A percentile compares a stretch with the other conserved stretches of the same genome.
Evolutionary conservation across 92 coral and sea anemone genomes (phyloP).

Genomic region (Metridium senile): DNA sequence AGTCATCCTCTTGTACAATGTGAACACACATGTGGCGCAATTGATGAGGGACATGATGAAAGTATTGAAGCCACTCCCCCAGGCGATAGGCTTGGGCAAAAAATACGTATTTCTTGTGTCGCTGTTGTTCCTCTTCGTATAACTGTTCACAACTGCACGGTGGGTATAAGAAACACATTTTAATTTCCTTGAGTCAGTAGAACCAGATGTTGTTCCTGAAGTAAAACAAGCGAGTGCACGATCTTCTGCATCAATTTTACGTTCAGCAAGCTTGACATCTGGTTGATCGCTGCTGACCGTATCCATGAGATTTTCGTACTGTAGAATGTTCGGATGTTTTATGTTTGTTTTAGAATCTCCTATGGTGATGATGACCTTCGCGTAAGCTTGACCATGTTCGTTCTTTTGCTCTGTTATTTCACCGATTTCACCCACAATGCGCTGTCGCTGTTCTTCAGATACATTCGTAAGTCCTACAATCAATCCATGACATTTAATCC

Average conservation of each 20-base stretch:
- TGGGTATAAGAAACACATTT: slow-evolving; percentile 15
- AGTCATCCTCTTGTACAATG: background rate
- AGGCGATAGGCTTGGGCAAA: slow-evolving; percentile 11
- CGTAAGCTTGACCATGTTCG: slow-evolving; percentile 1
- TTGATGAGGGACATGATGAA: background rate
- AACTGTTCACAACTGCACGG: slow-evolving; percentile 13
- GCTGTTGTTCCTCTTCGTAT: too few species aligned
- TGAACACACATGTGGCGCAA: background rate
- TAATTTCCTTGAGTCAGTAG: too few species aligned
- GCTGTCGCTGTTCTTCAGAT: slow-evolving; percentile 9
- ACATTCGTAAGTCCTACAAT: slow-evolving; percentile 1
- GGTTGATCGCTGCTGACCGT: background rate
- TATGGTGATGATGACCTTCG: slow-evolving; percentile 18
- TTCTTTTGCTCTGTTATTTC: background rate
- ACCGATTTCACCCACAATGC: slow-evolving; percentile 3
- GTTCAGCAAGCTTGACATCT: background rate
- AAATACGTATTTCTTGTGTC: too few species aligned
- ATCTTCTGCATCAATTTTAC: slow-evolving; percentile 19
- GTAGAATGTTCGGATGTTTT: background rate
- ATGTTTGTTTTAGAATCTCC: background rate
- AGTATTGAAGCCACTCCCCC: background rate
- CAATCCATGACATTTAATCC: slow-evolving; percentile 13
- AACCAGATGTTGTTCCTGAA: slow-evolving; percentile 28
- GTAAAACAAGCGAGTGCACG: slow-evolving; percentile 1
- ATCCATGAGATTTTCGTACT: slow-evolving; percentile 9